A percentile compares a stretch with the other conserved stretches of the same genome.
Evolutionary conservation across 2,797 vertebrate species (phyloP).

Genomic region (Halcyon chelicuti): DNA sequence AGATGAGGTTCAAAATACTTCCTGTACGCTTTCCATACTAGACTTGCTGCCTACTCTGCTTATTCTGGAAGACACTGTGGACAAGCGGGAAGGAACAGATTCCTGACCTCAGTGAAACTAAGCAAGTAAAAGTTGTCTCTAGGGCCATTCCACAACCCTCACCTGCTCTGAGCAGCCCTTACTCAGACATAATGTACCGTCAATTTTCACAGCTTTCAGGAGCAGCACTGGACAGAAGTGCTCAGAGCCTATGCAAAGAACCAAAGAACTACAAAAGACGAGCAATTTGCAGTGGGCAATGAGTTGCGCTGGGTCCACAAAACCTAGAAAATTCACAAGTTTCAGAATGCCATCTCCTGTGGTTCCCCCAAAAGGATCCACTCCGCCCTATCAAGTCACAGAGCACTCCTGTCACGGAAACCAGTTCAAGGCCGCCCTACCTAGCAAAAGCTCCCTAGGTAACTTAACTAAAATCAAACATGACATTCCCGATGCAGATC

Average conservation of each 20-base stretch:
- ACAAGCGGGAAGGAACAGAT: neutral
- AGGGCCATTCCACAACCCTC: neutral
- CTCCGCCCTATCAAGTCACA: neutral
- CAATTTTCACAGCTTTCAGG: neutral
- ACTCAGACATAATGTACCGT: neutral
- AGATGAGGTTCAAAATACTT: neutral
- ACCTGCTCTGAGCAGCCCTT: neutral
- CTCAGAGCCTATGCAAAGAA: neutral
- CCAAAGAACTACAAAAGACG: neutral
- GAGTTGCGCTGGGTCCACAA: neutral
- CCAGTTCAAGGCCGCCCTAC: neutral
- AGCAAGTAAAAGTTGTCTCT: slow-evolving; percentile 1
- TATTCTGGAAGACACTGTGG: neutral
- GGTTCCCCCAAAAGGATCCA: neutral
- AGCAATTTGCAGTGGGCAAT: neutral
- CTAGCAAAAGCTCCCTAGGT: neutral
- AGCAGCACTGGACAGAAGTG: neutral
- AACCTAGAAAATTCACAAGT: neutral
- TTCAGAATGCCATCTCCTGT: neutral
- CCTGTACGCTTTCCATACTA: neutral
- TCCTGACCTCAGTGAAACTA: neutral
- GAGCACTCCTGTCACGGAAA: neutral
- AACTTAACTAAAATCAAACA: neutral
- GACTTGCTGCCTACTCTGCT: neutral
- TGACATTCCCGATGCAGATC: neutral